Base-by-base conservation (phyloP, 2,888 invertebrate genomes). In the Heliconius cydno region DNA sequence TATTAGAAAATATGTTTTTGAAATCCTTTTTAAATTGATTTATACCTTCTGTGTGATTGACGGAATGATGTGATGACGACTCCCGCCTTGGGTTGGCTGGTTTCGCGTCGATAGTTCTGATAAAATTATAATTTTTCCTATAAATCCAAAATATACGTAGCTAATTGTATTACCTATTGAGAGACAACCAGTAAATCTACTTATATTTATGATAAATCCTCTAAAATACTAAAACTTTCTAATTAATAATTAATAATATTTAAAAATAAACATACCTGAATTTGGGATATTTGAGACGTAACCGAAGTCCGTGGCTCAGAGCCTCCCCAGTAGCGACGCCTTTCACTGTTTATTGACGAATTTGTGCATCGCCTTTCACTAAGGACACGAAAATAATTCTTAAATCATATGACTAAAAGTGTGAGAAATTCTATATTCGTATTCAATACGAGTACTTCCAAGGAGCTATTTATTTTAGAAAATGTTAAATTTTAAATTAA, bases 31-130 rank as follows among this genome's bases (percentile, higher is more conserved):
- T 41, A 70, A 70, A 41, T 3, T 13, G n/a, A 15, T 25, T 22
- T 38, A 66, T 93, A 98, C 98, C 98, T 97, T 90, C 98, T 93
- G 87, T 98, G 98, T 22, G 98, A 98, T 88, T 98, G 97, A 75
- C 98, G 95, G 86, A 97, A 98, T 4, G 98, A 98, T 3, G 98
- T 98, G 79, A 98, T 98, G 76, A 98, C 98, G 12, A 98, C 98
- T 0, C 98, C 98, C 3, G 98, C 98, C 91, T 97, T 97, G 83
- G 95, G 93, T 83, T 95, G 95, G 63, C 91, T 91, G 22, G 94
- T 93, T 84, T 95, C 95, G 0, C 95, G 92, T 10, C 95, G 94
- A 80, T 94, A 95, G 70, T 92, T 95, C 95, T 95, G 65, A 85
- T 38, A 65, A 76, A 22, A n/a, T 68, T 30, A 67, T 63, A 70